These are phyloP conservation scores for Ochotona curzoniae DNA, from an alignment of 2,113 vertebrate species.

Conservation along the genomic window DNA sequence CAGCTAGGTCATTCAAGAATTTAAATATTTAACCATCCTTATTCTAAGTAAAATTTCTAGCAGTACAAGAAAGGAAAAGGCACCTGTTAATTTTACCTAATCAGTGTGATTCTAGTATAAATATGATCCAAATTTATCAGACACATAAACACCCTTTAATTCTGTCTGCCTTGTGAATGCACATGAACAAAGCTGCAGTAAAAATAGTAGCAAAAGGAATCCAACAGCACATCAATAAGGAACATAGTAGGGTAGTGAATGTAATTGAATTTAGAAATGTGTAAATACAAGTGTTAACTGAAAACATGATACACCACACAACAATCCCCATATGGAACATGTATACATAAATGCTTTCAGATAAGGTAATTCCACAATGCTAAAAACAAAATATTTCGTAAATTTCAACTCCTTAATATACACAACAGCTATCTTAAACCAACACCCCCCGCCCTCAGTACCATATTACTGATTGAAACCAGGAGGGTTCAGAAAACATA, in stretches of 20 bases:
- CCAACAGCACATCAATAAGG: background rate
- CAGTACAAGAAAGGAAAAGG: background rate
- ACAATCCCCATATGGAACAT: background rate
- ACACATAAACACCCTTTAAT: background rate
- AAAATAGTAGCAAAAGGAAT: constrained; percentile 10
- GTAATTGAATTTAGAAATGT: background rate
- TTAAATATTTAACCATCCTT: background rate
- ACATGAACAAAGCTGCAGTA: background rate
- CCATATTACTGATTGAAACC: background rate
- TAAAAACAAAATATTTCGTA: constrained; percentile 39
- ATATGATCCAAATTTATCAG: background rate
- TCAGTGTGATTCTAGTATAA: background rate
- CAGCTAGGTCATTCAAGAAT: background rate
- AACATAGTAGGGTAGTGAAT: background rate
- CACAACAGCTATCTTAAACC: background rate
- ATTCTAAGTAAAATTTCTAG: background rate
- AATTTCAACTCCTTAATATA: background rate
- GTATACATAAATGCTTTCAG: background rate
- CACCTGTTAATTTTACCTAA: constrained; percentile 15
- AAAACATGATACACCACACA: background rate
- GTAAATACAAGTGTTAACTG: background rate
- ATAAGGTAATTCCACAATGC: background rate
- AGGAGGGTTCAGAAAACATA: background rate
- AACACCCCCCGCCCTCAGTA: background rate
- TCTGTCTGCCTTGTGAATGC: background rate